These are phyloP conservation scores for Montipora capricornis DNA, from an alignment of 64 coral and sea anemone genomes.

Conservation along the genomic window DNA sequence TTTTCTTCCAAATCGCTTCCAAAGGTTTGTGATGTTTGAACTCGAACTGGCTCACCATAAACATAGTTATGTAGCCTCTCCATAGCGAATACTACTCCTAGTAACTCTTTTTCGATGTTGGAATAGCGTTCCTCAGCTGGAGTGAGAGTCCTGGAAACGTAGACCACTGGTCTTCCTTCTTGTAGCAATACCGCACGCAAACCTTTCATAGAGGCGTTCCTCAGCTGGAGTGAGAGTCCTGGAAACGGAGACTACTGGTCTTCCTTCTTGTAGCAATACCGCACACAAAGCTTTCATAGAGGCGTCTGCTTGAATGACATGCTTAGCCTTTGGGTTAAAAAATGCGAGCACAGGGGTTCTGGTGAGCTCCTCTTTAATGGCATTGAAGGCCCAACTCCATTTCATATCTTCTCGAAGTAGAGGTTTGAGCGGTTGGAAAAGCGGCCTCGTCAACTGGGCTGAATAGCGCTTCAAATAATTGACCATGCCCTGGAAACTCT, in stretches of 20 bases:
- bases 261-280: no score
- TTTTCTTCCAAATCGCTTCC: conserved; percentile 27
- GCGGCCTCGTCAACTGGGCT: background rate
- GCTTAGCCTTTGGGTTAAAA: background rate
- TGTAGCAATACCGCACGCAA: conserved; percentile 39
- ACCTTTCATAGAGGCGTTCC: conserved; percentile 1
- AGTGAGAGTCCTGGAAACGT: conserved; percentile 52
- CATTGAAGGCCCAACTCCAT: background rate
- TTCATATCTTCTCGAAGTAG: conserved; percentile 10
- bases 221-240: no score
- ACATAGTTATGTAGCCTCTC: conserved; percentile 80
- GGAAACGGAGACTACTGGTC: no score
- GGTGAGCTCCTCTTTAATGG: conserved; percentile 7
- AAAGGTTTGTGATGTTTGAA: conserved; percentile 63
- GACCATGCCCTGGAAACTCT: conserved; percentile 16
- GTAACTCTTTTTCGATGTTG: conserved; percentile 65
- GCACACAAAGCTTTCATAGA: no score
- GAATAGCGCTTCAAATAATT: conserved; percentile 26
- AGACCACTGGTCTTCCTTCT: conserved; percentile 39
- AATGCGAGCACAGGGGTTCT: conserved; percentile 6
- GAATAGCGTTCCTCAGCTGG: conserved; percentile 53
- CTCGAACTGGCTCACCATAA: conserved; percentile 45
- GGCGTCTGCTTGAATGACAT: background rate
- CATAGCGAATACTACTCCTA: conserved; percentile 57
- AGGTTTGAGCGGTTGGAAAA: background rate